Evolutionary conservation across 2,113 vertebrate species (phyloP).

Genomic region (Chinchilla lanigera): DNA sequence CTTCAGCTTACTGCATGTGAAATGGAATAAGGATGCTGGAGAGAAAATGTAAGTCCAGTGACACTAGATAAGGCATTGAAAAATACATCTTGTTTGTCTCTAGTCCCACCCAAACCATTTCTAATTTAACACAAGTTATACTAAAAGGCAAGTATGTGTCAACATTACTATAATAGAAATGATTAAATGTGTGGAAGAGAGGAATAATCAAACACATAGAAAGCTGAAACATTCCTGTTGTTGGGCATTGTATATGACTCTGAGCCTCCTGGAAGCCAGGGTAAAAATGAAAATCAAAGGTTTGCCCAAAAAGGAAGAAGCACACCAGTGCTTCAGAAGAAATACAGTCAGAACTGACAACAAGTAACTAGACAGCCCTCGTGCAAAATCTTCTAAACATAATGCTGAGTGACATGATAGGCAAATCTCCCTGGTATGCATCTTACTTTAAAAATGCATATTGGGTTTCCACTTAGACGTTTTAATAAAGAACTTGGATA

Average conservation of each 20-base stretch:
- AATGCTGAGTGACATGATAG: background rate
- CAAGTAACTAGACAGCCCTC: background rate
- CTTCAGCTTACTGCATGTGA: background rate
- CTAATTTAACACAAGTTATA: background rate
- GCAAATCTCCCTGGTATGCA: background rate
- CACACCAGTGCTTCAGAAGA: background rate
- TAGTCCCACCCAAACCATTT: background rate
- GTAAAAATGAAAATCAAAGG: background rate
- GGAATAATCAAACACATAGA: background rate
- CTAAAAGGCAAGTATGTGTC: background rate
- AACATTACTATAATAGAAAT: background rate
- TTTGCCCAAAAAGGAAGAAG: background rate
- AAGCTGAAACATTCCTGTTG: background rate
- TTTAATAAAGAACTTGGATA: slow-evolving; percentile 28
- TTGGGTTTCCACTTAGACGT: background rate
- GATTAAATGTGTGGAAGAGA: background rate
- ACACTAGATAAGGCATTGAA: background rate
- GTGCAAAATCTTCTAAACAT: background rate
- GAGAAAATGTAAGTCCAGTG: background rate
- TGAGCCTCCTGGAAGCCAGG: slow-evolving; percentile 25
- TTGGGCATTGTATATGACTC: background rate
- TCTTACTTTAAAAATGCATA: slow-evolving; percentile 34
- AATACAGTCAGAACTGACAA: background rate
- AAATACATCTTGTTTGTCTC: background rate
- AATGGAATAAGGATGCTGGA: background rate